Evolutionary conservation across 2,888 invertebrate species (phyloP).

Genomic region (Reticulitermes lucifugus): DNA sequence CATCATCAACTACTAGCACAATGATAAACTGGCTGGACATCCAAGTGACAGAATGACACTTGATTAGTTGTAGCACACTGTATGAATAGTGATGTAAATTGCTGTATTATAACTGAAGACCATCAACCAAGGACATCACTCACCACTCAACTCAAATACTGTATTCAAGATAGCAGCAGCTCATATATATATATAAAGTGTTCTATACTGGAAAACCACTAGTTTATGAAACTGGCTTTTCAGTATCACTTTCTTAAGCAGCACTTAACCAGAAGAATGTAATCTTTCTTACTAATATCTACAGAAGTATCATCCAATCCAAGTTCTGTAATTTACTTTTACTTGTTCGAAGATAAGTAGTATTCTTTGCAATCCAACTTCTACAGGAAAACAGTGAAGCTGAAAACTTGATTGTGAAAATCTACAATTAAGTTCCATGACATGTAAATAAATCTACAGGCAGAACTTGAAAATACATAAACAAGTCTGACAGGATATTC

Average conservation of each 20-base stretch:
- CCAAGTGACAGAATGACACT: conserved; percentile 37
- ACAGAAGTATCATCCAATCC: not conserved
- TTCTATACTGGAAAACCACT: not conserved
- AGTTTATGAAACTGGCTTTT: not conserved
- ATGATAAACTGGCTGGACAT: conserved; percentile 10
- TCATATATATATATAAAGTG: not conserved
- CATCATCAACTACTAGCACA: conserved; percentile 1
- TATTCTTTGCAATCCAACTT: not conserved
- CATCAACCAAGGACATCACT: conserved; percentile 34
- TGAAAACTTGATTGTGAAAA: not conserved
- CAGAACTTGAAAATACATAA: not conserved
- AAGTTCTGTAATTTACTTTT: not conserved
- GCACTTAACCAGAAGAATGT: not conserved
- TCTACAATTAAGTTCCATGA: not conserved
- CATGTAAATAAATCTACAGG: not conserved
- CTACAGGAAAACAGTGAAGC: not conserved
- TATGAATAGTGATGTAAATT: conserved; percentile 15
- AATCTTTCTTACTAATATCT: not conserved
- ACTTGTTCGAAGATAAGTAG: not conserved
- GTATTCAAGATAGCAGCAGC: not conserved
- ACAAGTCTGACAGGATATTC: not conserved
- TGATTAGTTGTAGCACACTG: conserved; percentile 17
- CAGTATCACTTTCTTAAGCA: not conserved
- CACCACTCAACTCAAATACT: not conserved
- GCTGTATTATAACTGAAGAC: not conserved